Conservation (phyloP, 1,140 invertebrate genomes). For the Eriocheir sinensis region DNA sequence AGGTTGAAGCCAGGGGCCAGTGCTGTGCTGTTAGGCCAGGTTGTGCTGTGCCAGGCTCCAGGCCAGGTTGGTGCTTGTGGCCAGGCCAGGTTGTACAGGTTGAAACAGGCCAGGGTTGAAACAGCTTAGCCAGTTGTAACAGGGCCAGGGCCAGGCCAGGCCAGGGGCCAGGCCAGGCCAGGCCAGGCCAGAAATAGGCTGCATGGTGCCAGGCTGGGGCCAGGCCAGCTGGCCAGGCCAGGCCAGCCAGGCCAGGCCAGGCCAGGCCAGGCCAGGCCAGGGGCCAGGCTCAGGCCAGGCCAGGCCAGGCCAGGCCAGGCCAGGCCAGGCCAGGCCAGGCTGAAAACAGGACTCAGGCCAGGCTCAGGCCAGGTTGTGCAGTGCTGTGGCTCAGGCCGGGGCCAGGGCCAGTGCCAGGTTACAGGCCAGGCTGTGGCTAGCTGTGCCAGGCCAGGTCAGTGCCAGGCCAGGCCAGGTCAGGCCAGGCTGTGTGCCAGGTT, state of each 20-base stretch:
- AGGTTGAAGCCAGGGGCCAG: slow-evolving; percentile 67
- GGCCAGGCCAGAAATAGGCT: slow-evolving; percentile 75
- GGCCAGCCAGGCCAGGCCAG: slow-evolving; percentile 64
- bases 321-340: slow-evolving; percentile 66
- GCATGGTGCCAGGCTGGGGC: slow-evolving; percentile 64
- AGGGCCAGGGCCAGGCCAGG: slow-evolving; percentile 58
- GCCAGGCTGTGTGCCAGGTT: too few species aligned
- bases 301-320: slow-evolving; percentile 68
- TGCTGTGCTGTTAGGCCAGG: slow-evolving; percentile 60
- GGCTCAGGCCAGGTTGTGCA: slow-evolving; percentile 52
- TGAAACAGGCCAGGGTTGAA: slow-evolving; percentile 73
- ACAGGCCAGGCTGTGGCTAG: not conserved
- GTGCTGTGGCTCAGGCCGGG: slow-evolving; percentile 35
- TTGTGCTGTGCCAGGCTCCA: slow-evolving; percentile 53
- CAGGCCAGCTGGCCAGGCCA: slow-evolving; percentile 51
- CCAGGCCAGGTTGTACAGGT: slow-evolving; percentile 56
- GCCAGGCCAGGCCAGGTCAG: slow-evolving; percentile 10
- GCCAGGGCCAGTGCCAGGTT: slow-evolving; percentile 6
- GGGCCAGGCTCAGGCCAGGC: slow-evolving; percentile 33
- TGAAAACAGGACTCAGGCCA: slow-evolving; percentile 38
- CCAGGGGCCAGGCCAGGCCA: slow-evolving; percentile 56
- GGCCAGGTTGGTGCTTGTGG: slow-evolving; percentile 64
- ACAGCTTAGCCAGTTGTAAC: not conserved
- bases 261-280: slow-evolving; percentile 68
- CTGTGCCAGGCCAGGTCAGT: slow-evolving; percentile 79